These are phyloP conservation scores for Martes martes DNA, from an alignment of 2,113 vertebrate species.

Conservation along the genomic window DNA sequence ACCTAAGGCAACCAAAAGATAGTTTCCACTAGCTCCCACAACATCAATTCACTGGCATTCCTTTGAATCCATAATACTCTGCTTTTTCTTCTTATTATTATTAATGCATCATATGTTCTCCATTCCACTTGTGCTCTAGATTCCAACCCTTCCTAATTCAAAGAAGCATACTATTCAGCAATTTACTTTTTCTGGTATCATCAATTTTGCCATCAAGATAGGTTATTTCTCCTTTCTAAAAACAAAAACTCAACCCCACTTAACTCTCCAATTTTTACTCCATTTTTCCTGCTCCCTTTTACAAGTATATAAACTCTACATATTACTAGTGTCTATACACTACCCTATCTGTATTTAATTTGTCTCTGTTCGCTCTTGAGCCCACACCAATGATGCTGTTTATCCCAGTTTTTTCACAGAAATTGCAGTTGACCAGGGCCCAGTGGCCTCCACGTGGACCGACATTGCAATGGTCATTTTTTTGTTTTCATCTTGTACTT, in stretches of 20 bases:
- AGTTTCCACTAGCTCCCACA: background rate
- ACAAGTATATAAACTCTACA: background rate
- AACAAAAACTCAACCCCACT: background rate
- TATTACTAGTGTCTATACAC: background rate
- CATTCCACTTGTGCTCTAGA: background rate
- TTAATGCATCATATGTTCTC: background rate
- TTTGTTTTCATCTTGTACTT: background rate
- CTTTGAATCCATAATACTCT: background rate
- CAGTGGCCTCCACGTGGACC: background rate
- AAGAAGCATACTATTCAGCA: background rate
- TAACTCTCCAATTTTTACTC: background rate
- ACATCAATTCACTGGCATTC: background rate
- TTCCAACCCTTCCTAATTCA: background rate
- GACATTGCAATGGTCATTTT: background rate
- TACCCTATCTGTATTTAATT: background rate
- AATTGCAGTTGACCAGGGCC: background rate
- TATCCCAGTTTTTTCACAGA: background rate
- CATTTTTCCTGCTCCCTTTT: background rate
- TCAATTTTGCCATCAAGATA: background rate
- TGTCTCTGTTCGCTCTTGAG: background rate
- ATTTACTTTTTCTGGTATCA: background rate
- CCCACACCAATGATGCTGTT: background rate
- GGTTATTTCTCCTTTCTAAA: background rate
- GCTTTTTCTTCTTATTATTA: background rate
- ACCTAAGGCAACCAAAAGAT: background rate